Base-by-base conservation (phyloP, 2,888 invertebrate genomes). In the Lithophane semibrunnea region DNA sequence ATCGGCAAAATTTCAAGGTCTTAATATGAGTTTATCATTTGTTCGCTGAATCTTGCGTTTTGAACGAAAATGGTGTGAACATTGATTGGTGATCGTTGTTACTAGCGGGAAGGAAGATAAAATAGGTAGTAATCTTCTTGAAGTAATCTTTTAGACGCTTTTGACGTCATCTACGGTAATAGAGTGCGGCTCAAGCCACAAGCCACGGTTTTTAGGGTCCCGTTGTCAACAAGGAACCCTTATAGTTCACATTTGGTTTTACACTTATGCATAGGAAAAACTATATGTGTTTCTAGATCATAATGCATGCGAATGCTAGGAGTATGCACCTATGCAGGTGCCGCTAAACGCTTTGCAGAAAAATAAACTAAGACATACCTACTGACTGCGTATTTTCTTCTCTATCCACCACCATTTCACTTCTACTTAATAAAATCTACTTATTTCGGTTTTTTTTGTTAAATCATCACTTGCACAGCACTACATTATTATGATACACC, bases 381-480 rank as follows among this genome's bases (percentile, higher is more conserved):
- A 54, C 3, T 44, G 24, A 54, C 3, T 44, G 24, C 4, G 18
- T 24, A 2, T 37, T 18, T 79, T 49, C 56, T 49, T 75, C 21
- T 44, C 0, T 16, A 16, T 56, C 78, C 78, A 54, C 37, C 82
- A 79, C 76, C 82, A 58, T 44, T 18, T 74, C 1, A 73, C 16
- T 21, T 78, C 54, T 79, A 72, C 16, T n/a, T 12, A 56, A 52
- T 21, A 54, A 54, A 10, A 10, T 21, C 21, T 21, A 54, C 54
- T 21, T 21, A 54, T 54, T 54, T 54, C 21, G 9, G 1, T 54
- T 54, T 21, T 3, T 54, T 54, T 54, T 54, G 8, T 21, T 21
- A 21, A 54, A 54, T 54, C 3, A 54, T 54, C 21, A 0, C 54
- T 54, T 54, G 3, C 21, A 54, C 21, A 54, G 54, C 21, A 21